A percentile compares a stretch with the other conserved stretches of the same genome.
phyloP scores from a whole-genome alignment of 2,113 vertebrate genomes.

The Antechinus stuartii region DNA sequence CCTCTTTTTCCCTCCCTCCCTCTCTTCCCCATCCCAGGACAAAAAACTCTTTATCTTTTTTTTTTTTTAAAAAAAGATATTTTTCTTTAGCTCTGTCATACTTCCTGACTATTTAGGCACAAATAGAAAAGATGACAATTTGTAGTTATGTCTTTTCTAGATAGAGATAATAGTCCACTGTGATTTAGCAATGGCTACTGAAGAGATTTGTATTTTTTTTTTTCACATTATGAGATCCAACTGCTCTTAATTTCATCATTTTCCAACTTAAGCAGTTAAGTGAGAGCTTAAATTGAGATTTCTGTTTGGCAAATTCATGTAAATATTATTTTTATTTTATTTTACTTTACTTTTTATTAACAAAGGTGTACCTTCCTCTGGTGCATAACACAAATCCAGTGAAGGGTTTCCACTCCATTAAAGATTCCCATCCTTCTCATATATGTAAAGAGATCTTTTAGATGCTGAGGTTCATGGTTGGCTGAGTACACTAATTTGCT shows the following conservation, averaged over 20 bases:
- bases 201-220: conserved; percentile 10
- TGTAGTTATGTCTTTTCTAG: not conserved
- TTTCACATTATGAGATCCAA: conserved; percentile 28
- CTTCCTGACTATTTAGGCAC: not conserved
- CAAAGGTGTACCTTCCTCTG: conserved; percentile 46
- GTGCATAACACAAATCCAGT: conserved; percentile 15
- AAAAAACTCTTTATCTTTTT: no score
- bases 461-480: not conserved
- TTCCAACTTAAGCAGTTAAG: conserved; percentile 19
- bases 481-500: not conserved
- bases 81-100: not conserved
- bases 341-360: conserved; percentile 13
- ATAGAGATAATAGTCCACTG: not conserved
- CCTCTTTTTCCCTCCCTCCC: no score
- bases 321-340: not conserved
- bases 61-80: not conserved
- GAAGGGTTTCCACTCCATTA: conserved; percentile 50
- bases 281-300: conserved; percentile 56
- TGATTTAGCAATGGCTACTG: not conserved
- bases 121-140: conserved; percentile 21
- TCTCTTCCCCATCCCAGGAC: no score
- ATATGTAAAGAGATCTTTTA: not conserved
- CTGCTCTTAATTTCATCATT: not conserved
- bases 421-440: conserved; percentile 23
- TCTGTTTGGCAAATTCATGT: conserved; percentile 23